Evolutionary conservation across 2,888 invertebrate genomes (phyloP).

Genomic region (Hyles lineata): DNA sequence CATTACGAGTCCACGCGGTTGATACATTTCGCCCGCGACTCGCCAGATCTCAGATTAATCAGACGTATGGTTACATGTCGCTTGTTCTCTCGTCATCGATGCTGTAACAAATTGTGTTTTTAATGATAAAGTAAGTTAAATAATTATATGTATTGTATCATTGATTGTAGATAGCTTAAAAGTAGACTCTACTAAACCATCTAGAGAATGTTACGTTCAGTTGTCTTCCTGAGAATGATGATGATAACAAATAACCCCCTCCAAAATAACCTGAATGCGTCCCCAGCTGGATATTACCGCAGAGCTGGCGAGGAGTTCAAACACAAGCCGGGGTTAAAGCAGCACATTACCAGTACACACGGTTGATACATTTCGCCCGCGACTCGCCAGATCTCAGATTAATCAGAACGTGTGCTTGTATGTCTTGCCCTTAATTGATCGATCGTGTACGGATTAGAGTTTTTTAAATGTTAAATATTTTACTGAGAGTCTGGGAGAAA

Average conservation of each 20-base stretch:
- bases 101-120: too few relatives aligned
- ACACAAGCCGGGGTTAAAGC: constrained; percentile 47
- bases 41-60: constrained; percentile 17
- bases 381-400: constrained; percentile 9
- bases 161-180: not conserved
- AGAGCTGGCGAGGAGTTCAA: constrained; percentile 46
- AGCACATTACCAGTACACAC: constrained; percentile 33
- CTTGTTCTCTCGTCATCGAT: too few relatives aligned
- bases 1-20: constrained; percentile 30
- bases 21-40: constrained; percentile 17
- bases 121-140: too few relatives aligned
- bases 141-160: too few relatives aligned
- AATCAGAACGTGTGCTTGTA: constrained; percentile 18
- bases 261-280: not conserved
- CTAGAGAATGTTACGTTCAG: not conserved
- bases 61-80: not conserved
- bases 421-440: not conserved
- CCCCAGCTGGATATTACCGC: constrained; percentile 35
- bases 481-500: too few relatives aligned
- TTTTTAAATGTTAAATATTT: not conserved
- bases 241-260: not conserved
- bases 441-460: not conserved
- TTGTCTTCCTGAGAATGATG: not conserved
- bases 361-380: constrained; percentile 22
- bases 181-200: not conserved